phyloP scores from a whole-genome alignment of 2,888 invertebrate species.

The Asteroscopus sphinx region DNA sequence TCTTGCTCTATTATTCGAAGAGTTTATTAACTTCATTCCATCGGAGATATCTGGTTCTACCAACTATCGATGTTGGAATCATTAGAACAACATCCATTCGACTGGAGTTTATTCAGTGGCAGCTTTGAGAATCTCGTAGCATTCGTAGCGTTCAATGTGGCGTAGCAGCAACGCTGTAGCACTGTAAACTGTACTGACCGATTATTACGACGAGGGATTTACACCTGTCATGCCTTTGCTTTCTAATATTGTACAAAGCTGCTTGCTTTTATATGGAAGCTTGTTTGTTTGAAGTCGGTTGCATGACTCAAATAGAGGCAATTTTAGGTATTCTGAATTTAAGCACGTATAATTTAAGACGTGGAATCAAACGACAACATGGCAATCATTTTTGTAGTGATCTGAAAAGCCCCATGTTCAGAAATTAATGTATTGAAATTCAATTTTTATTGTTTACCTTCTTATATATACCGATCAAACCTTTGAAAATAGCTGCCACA shows the following conservation, averaged over 20 bases:
- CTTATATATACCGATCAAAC: too few relatives aligned
- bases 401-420: too few relatives aligned
- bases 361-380: too few relatives aligned
- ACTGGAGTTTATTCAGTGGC: slow-evolving; percentile 8
- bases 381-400: too few relatives aligned
- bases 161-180: slow-evolving; percentile 55
- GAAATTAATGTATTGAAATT: too few relatives aligned
- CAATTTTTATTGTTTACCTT: too few relatives aligned
- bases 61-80: slow-evolving; percentile 2
- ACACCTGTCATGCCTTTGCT: slow-evolving; percentile 19
- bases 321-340: too few relatives aligned
- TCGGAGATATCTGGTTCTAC: not conserved
- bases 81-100: not conserved
- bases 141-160: slow-evolving; percentile 30
- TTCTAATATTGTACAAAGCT: slow-evolving; percentile 6
- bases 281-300: not conserved
- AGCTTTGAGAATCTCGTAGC: slow-evolving; percentile 47
- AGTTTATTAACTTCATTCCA: not conserved
- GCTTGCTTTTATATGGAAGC: not conserved
- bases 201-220: slow-evolving; percentile 26
- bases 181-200: slow-evolving; percentile 29
- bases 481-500: too few relatives aligned
- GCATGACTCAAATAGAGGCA: too few relatives aligned
- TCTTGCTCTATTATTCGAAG: too few relatives aligned
- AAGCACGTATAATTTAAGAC: too few relatives aligned